A percentile compares a stretch with the other conserved stretches of the same genome.
Evolutionary conservation across 1,140 invertebrate species (phyloP).

Genomic region (Drosophila busckii): DNA sequence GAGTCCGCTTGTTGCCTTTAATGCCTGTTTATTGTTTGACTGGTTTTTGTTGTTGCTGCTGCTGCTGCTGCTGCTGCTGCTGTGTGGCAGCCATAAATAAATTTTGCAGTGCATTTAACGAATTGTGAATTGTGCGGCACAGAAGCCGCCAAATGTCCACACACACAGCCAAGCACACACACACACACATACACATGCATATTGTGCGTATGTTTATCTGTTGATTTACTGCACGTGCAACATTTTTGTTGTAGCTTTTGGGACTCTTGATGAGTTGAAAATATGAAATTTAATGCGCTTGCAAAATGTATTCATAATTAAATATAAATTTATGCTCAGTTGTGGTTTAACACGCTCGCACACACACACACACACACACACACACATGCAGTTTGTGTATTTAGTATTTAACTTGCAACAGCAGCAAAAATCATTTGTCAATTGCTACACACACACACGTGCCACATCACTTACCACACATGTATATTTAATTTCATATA

Average conservation of each 20-base stretch:
- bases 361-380: constrained; percentile 7
- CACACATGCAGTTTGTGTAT: not conserved
- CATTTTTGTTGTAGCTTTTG: constrained; percentile 6
- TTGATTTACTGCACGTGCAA: constrained; percentile 61
- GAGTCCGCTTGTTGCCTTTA: constrained; percentile 10
- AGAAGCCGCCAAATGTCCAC: constrained; percentile 22
- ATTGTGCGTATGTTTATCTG: constrained; percentile 45
- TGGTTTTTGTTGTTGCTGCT: not conserved
- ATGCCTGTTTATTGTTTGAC: constrained; percentile 59
- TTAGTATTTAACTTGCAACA: constrained; percentile 8
- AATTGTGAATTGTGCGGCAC: constrained; percentile 48
- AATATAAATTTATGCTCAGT: constrained; percentile 74
- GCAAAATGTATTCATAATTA: constrained; percentile 76
- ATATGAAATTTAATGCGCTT: constrained; percentile 69
- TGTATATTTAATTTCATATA: too few relatives aligned
- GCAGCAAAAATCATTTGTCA: constrained; percentile 32
- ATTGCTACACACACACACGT: too few relatives aligned
- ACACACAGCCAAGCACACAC: constrained; percentile 1
- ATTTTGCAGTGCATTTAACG: constrained; percentile 74
- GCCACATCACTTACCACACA: too few relatives aligned
- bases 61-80: not conserved
- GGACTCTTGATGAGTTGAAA: constrained; percentile 57
- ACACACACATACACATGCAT: constrained; percentile 13
- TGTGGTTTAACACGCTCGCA: constrained; percentile 61
- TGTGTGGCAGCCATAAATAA: constrained; percentile 64